phyloP scores from a whole-genome alignment of 2,888 invertebrate genomes.

The Lycophotia porphyrea region DNA sequence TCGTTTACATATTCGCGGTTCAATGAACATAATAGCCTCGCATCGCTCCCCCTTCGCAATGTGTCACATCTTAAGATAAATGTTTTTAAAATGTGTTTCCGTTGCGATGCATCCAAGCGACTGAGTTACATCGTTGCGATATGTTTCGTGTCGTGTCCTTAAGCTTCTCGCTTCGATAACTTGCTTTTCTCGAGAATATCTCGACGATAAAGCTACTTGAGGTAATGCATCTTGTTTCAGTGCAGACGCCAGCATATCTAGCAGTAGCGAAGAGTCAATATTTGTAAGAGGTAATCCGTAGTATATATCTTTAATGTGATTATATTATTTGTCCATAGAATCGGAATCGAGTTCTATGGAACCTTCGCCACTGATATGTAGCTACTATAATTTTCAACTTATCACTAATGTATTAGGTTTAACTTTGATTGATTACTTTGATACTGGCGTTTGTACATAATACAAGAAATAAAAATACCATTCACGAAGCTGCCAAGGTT shows the following conservation, averaged over 20 bases:
- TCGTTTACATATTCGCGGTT: slow-evolving; percentile 6
- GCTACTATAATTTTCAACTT: no score
- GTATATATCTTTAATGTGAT: no score
- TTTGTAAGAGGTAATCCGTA: no score
- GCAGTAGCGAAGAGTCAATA: no score
- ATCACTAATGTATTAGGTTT: no score
- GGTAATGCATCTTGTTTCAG: neutral
- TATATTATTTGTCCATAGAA: no score
- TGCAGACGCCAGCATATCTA: neutral
- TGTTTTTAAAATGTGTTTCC: slow-evolving; percentile 18
- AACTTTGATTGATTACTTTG: no score
- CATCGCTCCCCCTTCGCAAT: neutral
- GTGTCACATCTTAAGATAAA: neutral
- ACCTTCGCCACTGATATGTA: no score
- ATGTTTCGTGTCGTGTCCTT: slow-evolving; percentile 20
- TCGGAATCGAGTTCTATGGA: no score
- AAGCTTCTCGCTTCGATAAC: slow-evolving; percentile 13
- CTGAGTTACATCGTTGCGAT: neutral
- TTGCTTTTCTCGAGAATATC: slow-evolving; percentile 2
- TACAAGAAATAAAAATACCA: no score
- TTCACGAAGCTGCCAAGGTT: no score
- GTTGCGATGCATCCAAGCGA: slow-evolving; percentile 4
- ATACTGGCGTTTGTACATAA: no score
- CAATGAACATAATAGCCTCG: slow-evolving; percentile 1
- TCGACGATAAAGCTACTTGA: neutral